phyloP scores from a whole-genome alignment of 2,888 invertebrate genomes.

The Diplolepis rosae region DNA sequence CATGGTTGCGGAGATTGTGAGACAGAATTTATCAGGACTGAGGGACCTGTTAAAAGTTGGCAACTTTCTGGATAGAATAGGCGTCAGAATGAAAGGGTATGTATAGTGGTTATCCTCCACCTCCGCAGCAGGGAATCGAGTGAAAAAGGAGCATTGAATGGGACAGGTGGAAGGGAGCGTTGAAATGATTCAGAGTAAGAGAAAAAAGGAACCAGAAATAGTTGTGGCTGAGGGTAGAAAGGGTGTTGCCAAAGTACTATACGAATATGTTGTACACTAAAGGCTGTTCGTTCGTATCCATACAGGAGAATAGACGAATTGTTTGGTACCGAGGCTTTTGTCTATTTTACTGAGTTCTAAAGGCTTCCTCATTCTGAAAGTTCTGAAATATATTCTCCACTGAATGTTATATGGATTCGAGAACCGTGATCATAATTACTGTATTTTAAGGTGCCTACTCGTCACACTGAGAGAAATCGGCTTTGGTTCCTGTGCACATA shows the following conservation, averaged over 20 bases:
- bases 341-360: constrained; percentile 72
- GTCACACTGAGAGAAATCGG: no score
- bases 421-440: constrained; percentile 68
- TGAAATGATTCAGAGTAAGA: constrained; percentile 25
- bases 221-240: constrained; percentile 30
- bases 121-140: constrained; percentile 37
- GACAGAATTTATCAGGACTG: neutral
- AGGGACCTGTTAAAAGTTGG: constrained; percentile 66
- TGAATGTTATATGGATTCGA: constrained; percentile 67
- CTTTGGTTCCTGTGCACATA: no score
- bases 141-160: constrained; percentile 18
- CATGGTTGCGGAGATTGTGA: constrained; percentile 35
- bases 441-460: constrained; percentile 63
- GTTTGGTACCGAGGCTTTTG: constrained; percentile 70
- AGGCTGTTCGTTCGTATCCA: constrained; percentile 68
- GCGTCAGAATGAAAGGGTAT: constrained; percentile 57
- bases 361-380: constrained; percentile 68
- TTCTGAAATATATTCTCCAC: constrained; percentile 69
- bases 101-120: constrained; percentile 51
- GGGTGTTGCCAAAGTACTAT: constrained; percentile 50
- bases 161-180: constrained; percentile 4
- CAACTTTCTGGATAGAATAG: constrained; percentile 62
- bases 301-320: constrained; percentile 69
- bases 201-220: constrained; percentile 32
- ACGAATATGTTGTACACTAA: constrained; percentile 66